phyloP scores from a whole-genome alignment of 2,888 invertebrate genomes.

The Romanomermis culicivorax region DNA sequence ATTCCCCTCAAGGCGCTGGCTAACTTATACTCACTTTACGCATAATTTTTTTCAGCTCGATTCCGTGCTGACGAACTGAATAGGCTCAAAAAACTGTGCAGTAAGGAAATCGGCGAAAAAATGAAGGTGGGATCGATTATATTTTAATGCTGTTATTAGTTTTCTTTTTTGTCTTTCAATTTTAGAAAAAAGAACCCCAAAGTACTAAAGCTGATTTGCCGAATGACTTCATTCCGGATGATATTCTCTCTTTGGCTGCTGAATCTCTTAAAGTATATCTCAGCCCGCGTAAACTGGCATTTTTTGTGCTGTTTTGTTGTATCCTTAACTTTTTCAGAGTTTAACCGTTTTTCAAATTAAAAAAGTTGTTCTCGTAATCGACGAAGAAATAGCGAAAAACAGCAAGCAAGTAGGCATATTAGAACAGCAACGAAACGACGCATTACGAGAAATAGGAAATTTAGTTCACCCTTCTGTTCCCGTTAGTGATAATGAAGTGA shows the following conservation, averaged over 20 bases:
- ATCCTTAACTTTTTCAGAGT: slow-evolving; percentile 33
- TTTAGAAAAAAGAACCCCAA: slow-evolving; percentile 37
- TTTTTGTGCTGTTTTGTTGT: too few relatives aligned
- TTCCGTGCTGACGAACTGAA: slow-evolving; percentile 82
- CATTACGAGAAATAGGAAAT: slow-evolving; percentile 79
- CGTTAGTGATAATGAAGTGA: slow-evolving; percentile 69
- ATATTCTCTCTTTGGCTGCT: slow-evolving; percentile 41
- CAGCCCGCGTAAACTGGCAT: too few relatives aligned
- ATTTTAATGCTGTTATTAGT: too few relatives aligned
- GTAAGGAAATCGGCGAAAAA: slow-evolving; percentile 85
- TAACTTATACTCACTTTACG: too few relatives aligned
- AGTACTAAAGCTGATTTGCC: slow-evolving; percentile 34
- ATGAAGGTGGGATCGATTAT: slow-evolving; percentile 68
- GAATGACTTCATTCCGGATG: slow-evolving; percentile 25
- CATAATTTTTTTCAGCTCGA: slow-evolving; percentile 46
- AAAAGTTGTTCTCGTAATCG: slow-evolving; percentile 55
- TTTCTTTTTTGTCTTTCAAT: slow-evolving; percentile 10
- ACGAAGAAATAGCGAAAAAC: slow-evolving; percentile 56
- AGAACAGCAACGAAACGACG: slow-evolving; percentile 54
- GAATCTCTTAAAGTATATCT: slow-evolving; percentile 37
- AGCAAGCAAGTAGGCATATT: slow-evolving; percentile 40
- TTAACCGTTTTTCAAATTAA: slow-evolving; percentile 78
- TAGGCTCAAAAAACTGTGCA: slow-evolving; percentile 81
- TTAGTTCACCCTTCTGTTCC: slow-evolving; percentile 78
- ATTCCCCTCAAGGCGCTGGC: too few relatives aligned